Evolutionary conservation across 2,113 vertebrate genomes (phyloP).

Genomic region (Tympanuchus pallidicinctus): DNA sequence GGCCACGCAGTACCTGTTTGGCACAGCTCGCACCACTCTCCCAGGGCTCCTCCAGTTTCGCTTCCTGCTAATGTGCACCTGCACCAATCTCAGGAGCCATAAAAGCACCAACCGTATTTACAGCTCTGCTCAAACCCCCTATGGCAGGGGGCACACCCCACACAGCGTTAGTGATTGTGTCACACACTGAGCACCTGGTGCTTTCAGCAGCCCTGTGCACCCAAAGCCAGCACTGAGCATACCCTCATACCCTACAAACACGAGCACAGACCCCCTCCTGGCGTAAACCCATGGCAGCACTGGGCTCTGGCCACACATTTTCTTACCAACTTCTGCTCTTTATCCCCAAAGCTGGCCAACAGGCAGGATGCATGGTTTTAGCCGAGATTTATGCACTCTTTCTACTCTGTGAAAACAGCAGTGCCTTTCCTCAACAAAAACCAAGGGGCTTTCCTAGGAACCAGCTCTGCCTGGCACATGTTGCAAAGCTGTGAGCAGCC

Average conservation of each 20-base stretch:
- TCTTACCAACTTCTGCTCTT: not conserved
- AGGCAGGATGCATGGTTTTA: not conserved
- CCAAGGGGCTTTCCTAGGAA: not conserved
- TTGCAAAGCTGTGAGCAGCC: not conserved
- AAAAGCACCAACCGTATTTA: slow-evolving; percentile 27
- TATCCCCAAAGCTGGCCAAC: not conserved
- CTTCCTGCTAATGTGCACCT: slow-evolving; percentile 66
- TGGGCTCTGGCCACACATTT: not conserved
- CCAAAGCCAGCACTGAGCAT: not conserved
- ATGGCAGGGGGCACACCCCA: not conserved
- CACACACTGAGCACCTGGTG: not conserved
- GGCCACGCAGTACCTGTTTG: slow-evolving; percentile 32
- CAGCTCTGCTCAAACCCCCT: slow-evolving; percentile 22
- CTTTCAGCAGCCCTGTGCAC: not conserved
- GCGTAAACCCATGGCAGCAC: accelerated
- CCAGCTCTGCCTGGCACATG: not conserved
- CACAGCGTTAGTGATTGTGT: accelerated
- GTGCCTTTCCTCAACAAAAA: not conserved
- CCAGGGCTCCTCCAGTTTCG: slow-evolving; percentile 15
- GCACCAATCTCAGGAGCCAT: slow-evolving; percentile 55
- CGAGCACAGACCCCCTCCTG: accelerated
- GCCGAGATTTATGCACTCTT: not conserved
- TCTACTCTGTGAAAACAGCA: not conserved
- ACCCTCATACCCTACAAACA: not conserved
- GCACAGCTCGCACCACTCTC: slow-evolving; percentile 38